phyloP scores from a whole-genome alignment of 2,797 vertebrate genomes.

The Lacerta agilis region DNA sequence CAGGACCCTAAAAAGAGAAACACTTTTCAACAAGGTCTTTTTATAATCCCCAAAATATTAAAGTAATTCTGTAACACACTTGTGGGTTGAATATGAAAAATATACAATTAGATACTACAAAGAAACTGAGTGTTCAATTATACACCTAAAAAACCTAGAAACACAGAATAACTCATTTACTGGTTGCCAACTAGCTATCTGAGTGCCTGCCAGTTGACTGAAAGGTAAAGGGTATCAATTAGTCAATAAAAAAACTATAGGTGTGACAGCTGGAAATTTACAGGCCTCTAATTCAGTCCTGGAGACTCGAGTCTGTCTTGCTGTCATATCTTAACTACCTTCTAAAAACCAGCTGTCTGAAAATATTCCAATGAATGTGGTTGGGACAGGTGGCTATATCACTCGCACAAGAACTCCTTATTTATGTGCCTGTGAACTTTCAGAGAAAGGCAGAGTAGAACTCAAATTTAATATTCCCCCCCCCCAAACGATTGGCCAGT shows the following conservation, averaged over 20 bases:
- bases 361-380: background rate
- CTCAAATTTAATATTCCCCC: background rate
- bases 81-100: background rate
- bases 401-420: background rate
- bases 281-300: background rate
- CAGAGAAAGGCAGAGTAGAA: background rate
- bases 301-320: background rate
- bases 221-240: background rate
- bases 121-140: background rate
- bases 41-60: background rate
- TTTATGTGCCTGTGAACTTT: too few species aligned
- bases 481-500: too few species aligned
- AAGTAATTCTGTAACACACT: background rate
- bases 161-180: background rate
- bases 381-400: background rate
- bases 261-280: background rate
- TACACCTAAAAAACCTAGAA: background rate
- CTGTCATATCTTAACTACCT: background rate
- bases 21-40: background rate
- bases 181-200: background rate
- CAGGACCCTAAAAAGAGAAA: conserved; percentile 85
- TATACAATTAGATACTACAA: background rate
- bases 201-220: background rate
- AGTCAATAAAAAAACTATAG: background rate
- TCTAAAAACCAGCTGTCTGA: background rate